Base-by-base conservation (phyloP, 2,113 vertebrate genomes). In the Plecotus auritus region DNA sequence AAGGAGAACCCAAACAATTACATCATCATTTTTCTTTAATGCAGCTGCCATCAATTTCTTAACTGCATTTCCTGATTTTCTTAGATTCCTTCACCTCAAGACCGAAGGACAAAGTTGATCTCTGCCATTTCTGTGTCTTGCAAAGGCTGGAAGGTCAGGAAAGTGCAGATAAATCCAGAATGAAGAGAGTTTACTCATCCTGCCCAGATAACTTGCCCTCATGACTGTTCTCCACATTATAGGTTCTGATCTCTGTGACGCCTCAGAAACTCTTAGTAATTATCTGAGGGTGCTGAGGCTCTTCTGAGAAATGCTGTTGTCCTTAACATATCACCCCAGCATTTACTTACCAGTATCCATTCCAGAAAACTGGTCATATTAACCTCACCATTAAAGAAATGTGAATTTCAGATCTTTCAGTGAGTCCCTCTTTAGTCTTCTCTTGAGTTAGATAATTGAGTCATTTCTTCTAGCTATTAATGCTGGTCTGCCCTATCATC, bases 391-490 rank as follows among this genome's bases (percentile, higher is more conserved):
- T 73, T 67, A 80, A 42, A 83, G 76, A 83, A 87, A 82, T 45
- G 54, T 14, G 9, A 61, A 40, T 83, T 92, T 96, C 66, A 91
- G 59, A 30, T 69, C 35, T 87, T 87, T 66, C 26, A 30, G 1
- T 82, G 59, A 81, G 47, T 30, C 45, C 11, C 84, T 35, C 49
- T 85, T 61, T 74, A 85, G 16, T 47, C 9, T 83, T 59, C 42
- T 85, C 37, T 86, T 49, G 30, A 74, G 49, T 93, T 91, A 85
- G 37, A 88, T 82, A 85, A 93, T 66, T 59, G 76, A 93, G 47
- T 92, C 40, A 81, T 94, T 93, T 90, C 59, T 54, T 93, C 49
- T 81, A 81, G n/a, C 30, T 93, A 69, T 54, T 93, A 49, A 82
- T 85, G 18, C 42, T 67, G 72, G 37, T 49, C 64, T 73, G 26